Base-by-base conservation (phyloP, 1,140 invertebrate genomes). In the Drosophila azteca region DNA sequence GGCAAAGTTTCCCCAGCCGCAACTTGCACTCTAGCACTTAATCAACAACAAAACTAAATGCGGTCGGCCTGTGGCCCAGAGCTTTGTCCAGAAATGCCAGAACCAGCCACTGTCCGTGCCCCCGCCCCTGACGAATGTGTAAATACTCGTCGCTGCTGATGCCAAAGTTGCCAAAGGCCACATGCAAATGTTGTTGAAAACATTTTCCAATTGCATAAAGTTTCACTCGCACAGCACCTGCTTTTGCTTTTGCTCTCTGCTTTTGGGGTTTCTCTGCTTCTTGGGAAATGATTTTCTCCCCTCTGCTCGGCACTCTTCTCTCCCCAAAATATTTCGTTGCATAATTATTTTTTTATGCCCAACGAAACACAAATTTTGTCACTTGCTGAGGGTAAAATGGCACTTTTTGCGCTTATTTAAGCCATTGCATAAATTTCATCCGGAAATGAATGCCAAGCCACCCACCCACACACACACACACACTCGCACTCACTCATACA, bases 351-450 rank as follows among this genome's bases (percentile, higher is more conserved):
- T 85, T 63, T 49, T 65, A 52, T 75, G 50, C 43, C 17, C 48
- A 26, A 59, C 55, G 63, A 70, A 69, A 81, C 61, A 72, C 59
- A 77, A 65, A 81, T 81, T 73, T 84, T 85, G 82, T 70, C 82
- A 87, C 82, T 78, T 73, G 54, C 61, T 61, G 61, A 60, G 77
- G 62, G 65, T 70, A 87, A 85, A 78, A 74, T 85, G 78, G 53
- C 74, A 84, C 87, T 85, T 39, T 85, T 87, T 78, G 74, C 81
- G 78, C 78, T 87, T 87, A 82, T 85, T 85, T 87, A 85, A 85
- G 62, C 81, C 64, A 82, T 85, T 87, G 82, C 83, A 85, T 85
- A 87, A 87, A 87, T 85, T 82, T 88, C 49, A 78, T 58, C 74
- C 54, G 65, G 87, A 87, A 87, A 77, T 81, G 65, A 85, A 85